A percentile compares a stretch with the other conserved stretches of the same genome.
Conservation (phyloP, 2,113 vertebrate genomes). For the Spea bombifrons region DNA sequence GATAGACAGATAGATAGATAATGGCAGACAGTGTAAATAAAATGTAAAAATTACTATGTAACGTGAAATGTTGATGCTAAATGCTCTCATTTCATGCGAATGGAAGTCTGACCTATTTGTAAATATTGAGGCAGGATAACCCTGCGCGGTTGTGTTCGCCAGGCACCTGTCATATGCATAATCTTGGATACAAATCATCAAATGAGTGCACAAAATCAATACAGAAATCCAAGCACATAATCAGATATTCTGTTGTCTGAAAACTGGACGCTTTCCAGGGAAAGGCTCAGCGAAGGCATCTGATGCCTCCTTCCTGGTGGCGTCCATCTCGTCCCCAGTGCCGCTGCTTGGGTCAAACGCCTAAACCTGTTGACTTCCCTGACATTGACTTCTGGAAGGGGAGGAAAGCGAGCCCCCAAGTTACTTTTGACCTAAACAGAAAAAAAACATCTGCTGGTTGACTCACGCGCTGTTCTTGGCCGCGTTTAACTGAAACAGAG, state of each 20-base stretch:
- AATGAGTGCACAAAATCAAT: conserved; percentile 54
- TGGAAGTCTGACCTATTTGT: conserved; percentile 55
- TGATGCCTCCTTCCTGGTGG: conserved; percentile 51
- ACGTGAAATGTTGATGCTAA: conserved; percentile 55
- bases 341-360: conserved; percentile 54
- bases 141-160: conserved; percentile 54
- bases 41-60: too few species aligned
- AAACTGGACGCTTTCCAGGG: conserved; percentile 52
- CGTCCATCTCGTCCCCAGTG: conserved; percentile 51
- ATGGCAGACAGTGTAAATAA: too few species aligned
- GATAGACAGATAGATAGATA: too few species aligned
- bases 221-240: conserved; percentile 53
- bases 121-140: conserved; percentile 56
- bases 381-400: conserved; percentile 53
- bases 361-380: conserved; percentile 55
- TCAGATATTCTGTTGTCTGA: conserved; percentile 54
- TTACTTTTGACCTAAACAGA: conserved; percentile 57
- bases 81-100: conserved; percentile 54
- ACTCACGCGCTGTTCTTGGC: conserved; percentile 55
- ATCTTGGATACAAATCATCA: conserved; percentile 59
- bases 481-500: conserved; percentile 56
- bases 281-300: conserved; percentile 53
- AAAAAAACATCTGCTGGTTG: conserved; percentile 58
- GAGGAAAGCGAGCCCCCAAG: conserved; percentile 48
- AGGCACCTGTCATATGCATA: conserved; percentile 63